phyloP scores from a whole-genome alignment of 2,113 vertebrate genomes.

The Saccopteryx leptura region DNA sequence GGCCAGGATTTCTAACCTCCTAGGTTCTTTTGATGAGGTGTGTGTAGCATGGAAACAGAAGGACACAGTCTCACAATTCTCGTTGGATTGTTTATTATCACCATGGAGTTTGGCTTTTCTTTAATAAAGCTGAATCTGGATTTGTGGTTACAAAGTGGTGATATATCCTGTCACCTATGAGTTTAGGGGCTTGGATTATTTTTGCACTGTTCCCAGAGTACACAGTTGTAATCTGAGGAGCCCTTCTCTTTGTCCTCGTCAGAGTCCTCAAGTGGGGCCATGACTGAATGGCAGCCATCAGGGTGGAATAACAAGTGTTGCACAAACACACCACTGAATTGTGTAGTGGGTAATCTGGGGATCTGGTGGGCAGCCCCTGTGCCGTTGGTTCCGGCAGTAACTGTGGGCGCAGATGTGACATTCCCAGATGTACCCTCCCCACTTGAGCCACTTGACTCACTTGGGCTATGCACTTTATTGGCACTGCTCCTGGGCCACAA shows the following conservation, averaged over 20 bases:
- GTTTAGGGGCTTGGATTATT: background rate
- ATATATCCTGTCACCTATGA: background rate
- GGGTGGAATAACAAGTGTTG: background rate
- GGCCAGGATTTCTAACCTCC: background rate
- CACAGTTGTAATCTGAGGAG: background rate
- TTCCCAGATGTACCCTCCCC: background rate
- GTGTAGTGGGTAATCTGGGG: accelerated
- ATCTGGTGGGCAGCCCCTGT: accelerated
- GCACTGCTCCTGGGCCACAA: accelerated
- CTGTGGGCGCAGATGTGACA: accelerated
- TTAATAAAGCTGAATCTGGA: background rate
- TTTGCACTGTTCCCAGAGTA: background rate
- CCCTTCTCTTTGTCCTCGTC: background rate
- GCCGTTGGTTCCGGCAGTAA: accelerated
- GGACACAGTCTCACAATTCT: background rate
- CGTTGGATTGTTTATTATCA: background rate
- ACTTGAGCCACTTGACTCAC: background rate
- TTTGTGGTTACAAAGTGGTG: background rate
- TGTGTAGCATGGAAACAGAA: background rate
- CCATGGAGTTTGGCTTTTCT: background rate
- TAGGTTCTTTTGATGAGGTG: no score
- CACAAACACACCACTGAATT: accelerated
- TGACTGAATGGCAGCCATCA: background rate
- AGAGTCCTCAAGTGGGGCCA: background rate
- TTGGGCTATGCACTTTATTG: accelerated